Evolutionary conservation across 2,797 vertebrate species (phyloP).

Genomic region (Sebastolobus altivelis): DNA sequence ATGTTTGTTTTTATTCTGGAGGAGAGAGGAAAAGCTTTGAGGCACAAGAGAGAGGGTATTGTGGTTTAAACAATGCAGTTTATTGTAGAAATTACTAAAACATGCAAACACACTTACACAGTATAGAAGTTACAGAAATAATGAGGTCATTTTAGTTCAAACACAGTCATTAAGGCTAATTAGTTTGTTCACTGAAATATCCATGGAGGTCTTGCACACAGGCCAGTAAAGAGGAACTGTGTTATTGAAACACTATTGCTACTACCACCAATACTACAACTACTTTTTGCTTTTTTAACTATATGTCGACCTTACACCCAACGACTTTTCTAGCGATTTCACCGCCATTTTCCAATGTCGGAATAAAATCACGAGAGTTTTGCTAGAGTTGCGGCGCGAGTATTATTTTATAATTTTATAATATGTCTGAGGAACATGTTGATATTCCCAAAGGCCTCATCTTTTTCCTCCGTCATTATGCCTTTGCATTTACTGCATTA

Average conservation of each 20-base stretch:
- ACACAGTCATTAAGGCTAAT: background rate
- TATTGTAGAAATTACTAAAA: background rate
- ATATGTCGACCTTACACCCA: too few relatives aligned
- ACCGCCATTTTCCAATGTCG: background rate
- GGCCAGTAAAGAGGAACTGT: background rate
- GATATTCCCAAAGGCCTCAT: too few relatives aligned
- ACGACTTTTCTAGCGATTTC: too few relatives aligned
- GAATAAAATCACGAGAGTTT: too few relatives aligned
- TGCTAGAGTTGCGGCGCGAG: too few relatives aligned
- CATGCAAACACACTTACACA: background rate
- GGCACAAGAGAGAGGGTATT: background rate
- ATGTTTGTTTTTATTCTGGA: constrained; percentile 23
- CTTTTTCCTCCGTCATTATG: too few relatives aligned
- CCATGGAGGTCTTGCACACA: background rate
- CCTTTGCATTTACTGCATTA: too few relatives aligned
- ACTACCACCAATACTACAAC: too few relatives aligned
- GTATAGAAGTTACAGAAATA: constrained; percentile 9
- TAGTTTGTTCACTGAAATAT: background rate
- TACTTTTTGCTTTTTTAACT: too few relatives aligned
- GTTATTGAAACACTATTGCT: constrained; percentile 1
- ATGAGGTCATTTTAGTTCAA: background rate
- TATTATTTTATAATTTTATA: too few relatives aligned
- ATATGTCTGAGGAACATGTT: too few relatives aligned
- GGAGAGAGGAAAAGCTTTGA: background rate
- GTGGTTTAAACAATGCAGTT: constrained; percentile 10